Evolutionary conservation across 1,140 invertebrate genomes (phyloP), one percentile per base, ranked within the genome.

Genomic region (Cotesia glomerata): DNA sequence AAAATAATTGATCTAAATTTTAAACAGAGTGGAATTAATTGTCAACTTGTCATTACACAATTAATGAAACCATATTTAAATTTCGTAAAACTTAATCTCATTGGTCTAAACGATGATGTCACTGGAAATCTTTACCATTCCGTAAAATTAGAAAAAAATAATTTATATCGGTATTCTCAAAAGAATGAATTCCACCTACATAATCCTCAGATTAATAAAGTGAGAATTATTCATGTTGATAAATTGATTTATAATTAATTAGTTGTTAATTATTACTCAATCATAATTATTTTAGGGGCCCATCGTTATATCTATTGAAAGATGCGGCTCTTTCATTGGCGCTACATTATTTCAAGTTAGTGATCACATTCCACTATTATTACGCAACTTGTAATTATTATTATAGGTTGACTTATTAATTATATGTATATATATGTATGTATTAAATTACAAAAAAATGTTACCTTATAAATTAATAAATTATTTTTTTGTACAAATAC

Each of bases 121-220:
- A 75, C 78, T 63, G 34, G 79, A 3, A 79, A 77, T 65, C 78
- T 80, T 72, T 80, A 76, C 66, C 82, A 82, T 71, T 80, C 71
- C 49, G 56, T 76, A 4, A 71, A 73, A 34, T 64, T 71, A 18
- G 73, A 79, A 61, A 75, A 14, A 3, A 83, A 81, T 69, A 82
- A 83, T 72, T 77, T 83, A 34, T 82, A 74, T 63, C 74, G 78
- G 72, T 62, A 73, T 62, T 11, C 58, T 8, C 61, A 32, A 4
- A 76, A 74, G 18, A 78, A 82, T 18, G 79, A 80, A 72, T 84
- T 77, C 66, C 78, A 75, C 74, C 56, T 84, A 62, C 73, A 78
- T 54, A 84, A 78, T 80, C 80, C 82, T 9, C 81, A 84, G 71
- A 76, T 69, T 0, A 80, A 52, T 45, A 72, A 82, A 74, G 81